These are phyloP conservation scores for Hemistola chrysoprasaria DNA, from an alignment of 2,888 invertebrate genomes.

Conservation along the genomic window DNA sequence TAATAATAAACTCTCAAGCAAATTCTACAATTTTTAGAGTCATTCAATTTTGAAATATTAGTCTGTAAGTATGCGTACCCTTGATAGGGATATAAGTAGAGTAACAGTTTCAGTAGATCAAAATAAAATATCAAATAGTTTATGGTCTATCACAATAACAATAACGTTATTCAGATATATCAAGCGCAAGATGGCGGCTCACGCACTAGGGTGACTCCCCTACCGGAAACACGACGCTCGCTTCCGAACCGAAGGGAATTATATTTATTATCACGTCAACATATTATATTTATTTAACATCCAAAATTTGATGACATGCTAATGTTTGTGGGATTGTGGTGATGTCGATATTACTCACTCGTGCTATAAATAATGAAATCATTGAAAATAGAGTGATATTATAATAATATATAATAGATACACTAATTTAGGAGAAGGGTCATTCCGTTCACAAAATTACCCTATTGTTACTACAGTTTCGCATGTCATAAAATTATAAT, in stretches of 20 bases:
- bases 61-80: too few relatives aligned
- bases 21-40: too few relatives aligned
- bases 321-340: conserved; percentile 55
- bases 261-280: conserved; percentile 53
- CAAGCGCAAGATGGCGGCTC: conserved; percentile 37
- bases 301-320: conserved; percentile 56
- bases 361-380: conserved; percentile 22
- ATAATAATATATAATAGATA: too few relatives aligned
- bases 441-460: too few relatives aligned
- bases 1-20: too few relatives aligned
- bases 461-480: too few relatives aligned
- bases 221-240: conserved; percentile 55
- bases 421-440: too few relatives aligned
- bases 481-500: too few relatives aligned
- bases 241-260: conserved; percentile 64
- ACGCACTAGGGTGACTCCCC: conserved; percentile 63
- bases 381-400: conserved; percentile 10
- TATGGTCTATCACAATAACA: conserved; percentile 41
- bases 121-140: conserved; percentile 16
- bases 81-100: too few relatives aligned
- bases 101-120: conserved; percentile 1
- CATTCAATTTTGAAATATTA: too few relatives aligned
- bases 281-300: conserved; percentile 62
- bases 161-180: conserved; percentile 51
- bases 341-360: conserved; percentile 39